These are phyloP conservation scores for Mastomys natalensis DNA, from an alignment of 2,113 vertebrate species.

Conservation along the genomic window DNA sequence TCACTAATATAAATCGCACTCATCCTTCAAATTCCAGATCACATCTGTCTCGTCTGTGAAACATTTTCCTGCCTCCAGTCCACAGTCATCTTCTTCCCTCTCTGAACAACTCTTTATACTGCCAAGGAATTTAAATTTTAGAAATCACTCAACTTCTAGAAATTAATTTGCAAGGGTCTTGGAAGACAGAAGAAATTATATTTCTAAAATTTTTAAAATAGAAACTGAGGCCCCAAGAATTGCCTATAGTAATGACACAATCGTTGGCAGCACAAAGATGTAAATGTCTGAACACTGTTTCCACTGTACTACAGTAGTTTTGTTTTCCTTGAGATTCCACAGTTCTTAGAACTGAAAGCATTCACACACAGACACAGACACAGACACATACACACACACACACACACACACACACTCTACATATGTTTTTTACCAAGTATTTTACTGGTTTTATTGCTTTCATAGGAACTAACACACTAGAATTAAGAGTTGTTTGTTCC, in stretches of 20 bases:
- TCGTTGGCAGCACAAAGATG: background rate
- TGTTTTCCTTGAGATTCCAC: constrained; percentile 26
- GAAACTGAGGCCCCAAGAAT: background rate
- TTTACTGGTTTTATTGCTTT: constrained; percentile 24
- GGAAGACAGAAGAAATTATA: background rate
- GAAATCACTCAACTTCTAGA: constrained; percentile 7
- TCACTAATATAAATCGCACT: background rate
- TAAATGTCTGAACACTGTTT: constrained; percentile 8
- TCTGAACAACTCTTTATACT: constrained; percentile 34
- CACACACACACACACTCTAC: background rate
- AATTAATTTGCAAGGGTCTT: constrained; percentile 18
- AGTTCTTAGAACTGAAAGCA: constrained; percentile 24
- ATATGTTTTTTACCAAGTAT: constrained; percentile 13
- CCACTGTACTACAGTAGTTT: background rate
- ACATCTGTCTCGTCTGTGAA: background rate
- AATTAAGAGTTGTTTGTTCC: background rate
- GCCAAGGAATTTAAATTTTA: constrained; percentile 17
- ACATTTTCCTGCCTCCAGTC: background rate
- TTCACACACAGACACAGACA: background rate
- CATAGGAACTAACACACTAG: background rate
- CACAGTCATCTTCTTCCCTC: constrained; percentile 17
- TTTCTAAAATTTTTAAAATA: background rate
- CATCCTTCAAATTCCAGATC: constrained; percentile 7
- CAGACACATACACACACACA: background rate
- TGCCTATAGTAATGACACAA: background rate